Evolutionary conservation across 2,797 vertebrate genomes (phyloP), one percentile per base, ranked within the genome.

Genomic region (Hyperoplus lanceolatus): DNA sequence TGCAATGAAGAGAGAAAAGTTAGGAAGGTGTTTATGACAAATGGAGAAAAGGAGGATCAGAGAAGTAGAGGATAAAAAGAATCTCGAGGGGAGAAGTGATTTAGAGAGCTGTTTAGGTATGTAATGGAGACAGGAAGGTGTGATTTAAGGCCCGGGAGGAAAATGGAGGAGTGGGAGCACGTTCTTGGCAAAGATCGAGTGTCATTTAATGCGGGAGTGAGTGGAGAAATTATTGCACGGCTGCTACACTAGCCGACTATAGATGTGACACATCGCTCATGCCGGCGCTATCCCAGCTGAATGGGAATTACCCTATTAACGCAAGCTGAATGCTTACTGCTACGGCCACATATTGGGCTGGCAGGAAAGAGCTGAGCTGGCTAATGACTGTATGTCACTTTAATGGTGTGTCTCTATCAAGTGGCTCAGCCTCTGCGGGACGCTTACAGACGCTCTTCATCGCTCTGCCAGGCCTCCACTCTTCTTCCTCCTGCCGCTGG

Each of bases 281-380:
- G 67, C 62, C 70, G 83, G 78, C 51, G 81, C 90, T 85, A 83
- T 86, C 81, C 82, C 81, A 43, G 77, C 84, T 84, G 92, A 91
- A 93, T 93, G 86, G 87, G 89, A 93, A 93, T 90, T 73, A 88
- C 84, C 83, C 76, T 84, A 92, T 93, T 92, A 91, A 72, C 75
- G 65, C 89, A 10, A 18, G 71, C 84, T 84, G 83, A 91, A 92
- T 88, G 79, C 88, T 91, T 90, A 90, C 88, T 74, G 84, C 87
- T 81, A 72, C 78, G 3, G 77, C 78, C 29, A 79, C 86, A 84
- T 84, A 88, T 83, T 77, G 83, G 73, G 78, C 75, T 68, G 75
- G 75, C 73, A 75, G 88, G 80, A 88, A 87, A 89, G 86, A 89
- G 92, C 90, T 90, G 90, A 92, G 89, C 87, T 88, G 84, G 89